Evolutionary conservation across 2,888 invertebrate genomes (phyloP).

Genomic region (Pollenia amentaria): DNA sequence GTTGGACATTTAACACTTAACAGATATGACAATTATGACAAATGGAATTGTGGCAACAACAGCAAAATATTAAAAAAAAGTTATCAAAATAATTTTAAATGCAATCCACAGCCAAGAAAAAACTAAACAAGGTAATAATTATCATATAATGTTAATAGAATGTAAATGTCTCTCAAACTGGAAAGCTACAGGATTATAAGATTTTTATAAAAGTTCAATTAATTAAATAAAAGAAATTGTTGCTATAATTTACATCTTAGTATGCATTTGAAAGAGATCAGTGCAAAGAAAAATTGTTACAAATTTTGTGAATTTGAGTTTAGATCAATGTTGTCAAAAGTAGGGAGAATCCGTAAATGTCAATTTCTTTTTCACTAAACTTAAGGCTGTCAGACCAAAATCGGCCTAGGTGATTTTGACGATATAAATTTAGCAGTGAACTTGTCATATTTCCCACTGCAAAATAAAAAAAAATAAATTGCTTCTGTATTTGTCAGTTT

Average conservation of each 20-base stretch:
- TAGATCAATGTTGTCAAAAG: no score
- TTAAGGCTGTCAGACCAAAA: no score
- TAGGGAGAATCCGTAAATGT: no score
- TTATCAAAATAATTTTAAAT: slow-evolving; percentile 35
- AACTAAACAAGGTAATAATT: slow-evolving; percentile 39
- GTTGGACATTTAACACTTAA: slow-evolving; percentile 70
- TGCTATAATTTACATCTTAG: no score
- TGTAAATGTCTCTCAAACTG: slow-evolving; percentile 43
- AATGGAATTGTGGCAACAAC: slow-evolving; percentile 65
- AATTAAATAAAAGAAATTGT: slow-evolving; percentile 40
- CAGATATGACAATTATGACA: slow-evolving; percentile 73
- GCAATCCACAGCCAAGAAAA: slow-evolving; percentile 20
- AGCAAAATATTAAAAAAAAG: not conserved
- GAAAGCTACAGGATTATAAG: slow-evolving; percentile 11
- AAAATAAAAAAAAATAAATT: no score
- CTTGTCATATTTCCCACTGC: no score
- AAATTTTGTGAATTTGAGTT: no score
- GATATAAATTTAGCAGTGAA: no score
- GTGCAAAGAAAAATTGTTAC: not conserved
- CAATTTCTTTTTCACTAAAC: no score
- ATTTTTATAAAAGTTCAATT: not conserved
- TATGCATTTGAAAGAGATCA: no score
- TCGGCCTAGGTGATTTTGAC: no score
- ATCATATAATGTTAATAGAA: slow-evolving; percentile 24
- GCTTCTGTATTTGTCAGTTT: no score